These are phyloP conservation scores for Acromyrmex charruanus DNA, from an alignment of 1,140 invertebrate species.

Conservation along the genomic window DNA sequence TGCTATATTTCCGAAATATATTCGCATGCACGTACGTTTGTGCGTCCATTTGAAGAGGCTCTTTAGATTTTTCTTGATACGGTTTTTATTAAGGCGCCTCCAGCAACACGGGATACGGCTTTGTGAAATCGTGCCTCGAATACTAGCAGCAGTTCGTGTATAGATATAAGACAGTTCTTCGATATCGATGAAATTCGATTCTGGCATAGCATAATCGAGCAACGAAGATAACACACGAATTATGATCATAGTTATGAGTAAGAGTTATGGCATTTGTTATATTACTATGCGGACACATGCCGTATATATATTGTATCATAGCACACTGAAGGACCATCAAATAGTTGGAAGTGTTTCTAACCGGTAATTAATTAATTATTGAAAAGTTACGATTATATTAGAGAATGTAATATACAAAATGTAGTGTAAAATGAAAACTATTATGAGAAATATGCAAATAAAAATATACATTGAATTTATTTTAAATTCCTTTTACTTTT, in stretches of 20 bases:
- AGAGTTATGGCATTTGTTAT: slow-evolving; percentile 26
- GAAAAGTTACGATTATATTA: neutral
- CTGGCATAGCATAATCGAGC: neutral
- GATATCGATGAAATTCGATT: slow-evolving; percentile 37
- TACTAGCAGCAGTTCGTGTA: neutral
- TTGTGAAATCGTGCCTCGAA: slow-evolving; percentile 46
- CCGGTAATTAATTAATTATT: neutral
- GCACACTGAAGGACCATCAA: neutral
- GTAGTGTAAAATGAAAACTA: neutral
- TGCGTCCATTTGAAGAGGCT: slow-evolving; percentile 14
- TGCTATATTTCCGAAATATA: slow-evolving; percentile 8
- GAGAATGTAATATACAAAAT: neutral
- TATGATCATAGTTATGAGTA: slow-evolving; percentile 16
- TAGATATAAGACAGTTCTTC: slow-evolving; percentile 9
- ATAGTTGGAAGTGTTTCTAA: neutral
- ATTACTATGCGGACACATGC: neutral
- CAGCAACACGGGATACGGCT: slow-evolving; percentile 26
- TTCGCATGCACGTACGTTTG: neutral
- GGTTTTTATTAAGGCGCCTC: slow-evolving; percentile 45
- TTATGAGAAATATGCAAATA: neutral
- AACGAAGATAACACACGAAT: slow-evolving; percentile 5
- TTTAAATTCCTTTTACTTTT: neutral
- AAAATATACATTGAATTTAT: neutral
- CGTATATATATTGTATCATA: neutral
- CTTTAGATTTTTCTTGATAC: slow-evolving; percentile 38